Base-by-base conservation (phyloP, 2,797 vertebrate genomes). In the Channa striata region DNA sequence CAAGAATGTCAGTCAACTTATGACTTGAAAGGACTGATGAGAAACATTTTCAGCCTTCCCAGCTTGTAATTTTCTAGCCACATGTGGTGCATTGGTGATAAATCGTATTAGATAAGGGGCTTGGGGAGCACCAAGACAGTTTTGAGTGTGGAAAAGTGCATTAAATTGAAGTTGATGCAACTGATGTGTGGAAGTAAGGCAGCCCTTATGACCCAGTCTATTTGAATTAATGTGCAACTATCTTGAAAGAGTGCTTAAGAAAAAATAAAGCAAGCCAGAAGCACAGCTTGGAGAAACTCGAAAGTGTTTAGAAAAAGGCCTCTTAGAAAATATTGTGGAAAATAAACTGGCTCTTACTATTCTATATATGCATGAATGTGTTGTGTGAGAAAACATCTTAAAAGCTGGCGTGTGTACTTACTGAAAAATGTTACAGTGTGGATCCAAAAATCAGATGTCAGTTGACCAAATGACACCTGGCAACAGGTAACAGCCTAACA, bases 71-170 rank as follows among this genome's bases (percentile, higher is more conserved):
- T 75, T 64, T 13, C 53, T 40, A 64, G 69, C 49, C 70, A 64
- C 50, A 76, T 70, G 67, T 86, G 62, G 47, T 64, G 54, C 46
- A 64, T 70, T 72, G 50, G 59, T 82, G 78, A 74, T 89, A 78
- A 86, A 83, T 81, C 36, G 3, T 72, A 78, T 76, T 71, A 65
- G 68, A 80, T 76, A 82, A 77, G 40, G 56, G n/a, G 34, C 62
- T 79, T 23, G 59, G 39, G 74, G 20, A 74, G 64, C 50, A 59
- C 54, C 36, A 53, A 49, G 25, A 66, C 50, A 72, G 62, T 72
- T 86, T 51, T 47, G 61, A 74, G 51, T 37, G 56, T 72, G 68
- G 64, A 59, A 68, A 77, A 79, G 70, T 69, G 30, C 20, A 62
- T 72, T 80, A 50, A 54, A 77, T 72, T 74, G 56, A 82, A 63